Conservation (phyloP, 2,113 vertebrate genomes). For the Ciconia boyciana region DNA sequence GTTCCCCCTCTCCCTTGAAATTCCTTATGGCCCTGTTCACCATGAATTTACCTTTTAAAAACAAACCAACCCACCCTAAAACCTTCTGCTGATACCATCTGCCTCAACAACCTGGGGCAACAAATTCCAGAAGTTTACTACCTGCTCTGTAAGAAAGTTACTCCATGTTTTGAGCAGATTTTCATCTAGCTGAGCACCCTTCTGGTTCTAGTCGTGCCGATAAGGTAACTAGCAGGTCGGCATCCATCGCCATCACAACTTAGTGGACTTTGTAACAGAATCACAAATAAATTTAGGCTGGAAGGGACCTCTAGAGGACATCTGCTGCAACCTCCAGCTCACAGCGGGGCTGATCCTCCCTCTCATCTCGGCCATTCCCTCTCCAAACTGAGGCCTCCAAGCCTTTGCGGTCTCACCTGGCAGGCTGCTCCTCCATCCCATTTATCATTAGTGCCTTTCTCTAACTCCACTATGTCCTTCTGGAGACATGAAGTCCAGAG, state of each 20-base stretch:
- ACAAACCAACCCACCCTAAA: neutral
- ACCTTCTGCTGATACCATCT: neutral
- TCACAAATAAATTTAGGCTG: neutral
- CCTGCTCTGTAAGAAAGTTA: neutral
- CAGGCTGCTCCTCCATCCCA: neutral
- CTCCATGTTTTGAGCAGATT: neutral
- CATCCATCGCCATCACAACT: accelerated
- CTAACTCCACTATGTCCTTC: neutral
- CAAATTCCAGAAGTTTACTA: too few species aligned
- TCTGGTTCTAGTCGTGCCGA: accelerated
- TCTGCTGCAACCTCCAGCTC: neutral
- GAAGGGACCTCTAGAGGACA: constrained; percentile 27
- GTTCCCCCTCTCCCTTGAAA: too few species aligned
- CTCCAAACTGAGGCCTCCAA: neutral
- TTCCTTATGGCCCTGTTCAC: neutral
- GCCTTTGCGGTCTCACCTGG: neutral
- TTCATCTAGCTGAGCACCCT: neutral
- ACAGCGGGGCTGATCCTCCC: neutral
- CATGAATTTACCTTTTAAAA: neutral
- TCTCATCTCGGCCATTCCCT: neutral
- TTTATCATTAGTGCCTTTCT: neutral
- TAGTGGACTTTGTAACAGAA: accelerated
- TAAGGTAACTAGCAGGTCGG: accelerated
- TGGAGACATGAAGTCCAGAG: neutral
- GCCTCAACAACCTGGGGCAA: neutral